Evolutionary conservation across 2,797 vertebrate genomes (phyloP).

Genomic region (Cynopterus sphinx): DNA sequence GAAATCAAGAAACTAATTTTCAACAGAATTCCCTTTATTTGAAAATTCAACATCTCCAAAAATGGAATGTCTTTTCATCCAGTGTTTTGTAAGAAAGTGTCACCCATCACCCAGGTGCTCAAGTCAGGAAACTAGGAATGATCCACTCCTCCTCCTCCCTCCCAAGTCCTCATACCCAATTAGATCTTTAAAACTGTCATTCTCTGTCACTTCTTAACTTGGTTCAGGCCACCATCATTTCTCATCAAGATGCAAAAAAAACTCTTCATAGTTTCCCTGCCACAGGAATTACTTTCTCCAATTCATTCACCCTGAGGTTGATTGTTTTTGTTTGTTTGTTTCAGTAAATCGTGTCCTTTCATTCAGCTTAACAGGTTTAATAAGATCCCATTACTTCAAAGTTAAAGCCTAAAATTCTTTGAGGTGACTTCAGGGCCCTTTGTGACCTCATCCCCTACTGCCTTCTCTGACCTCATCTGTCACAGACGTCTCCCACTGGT

Average conservation of each 20-base stretch:
- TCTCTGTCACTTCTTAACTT: background rate
- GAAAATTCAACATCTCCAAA: background rate
- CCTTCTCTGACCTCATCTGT: constrained; percentile 23
- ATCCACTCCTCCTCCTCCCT: background rate
- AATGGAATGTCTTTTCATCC: background rate
- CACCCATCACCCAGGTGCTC: background rate
- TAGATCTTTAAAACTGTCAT: background rate
- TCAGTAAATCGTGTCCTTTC: constrained; percentile 19
- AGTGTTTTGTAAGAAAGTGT: background rate
- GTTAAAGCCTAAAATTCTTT: constrained; percentile 19
- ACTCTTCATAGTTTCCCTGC: background rate
- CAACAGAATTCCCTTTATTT: background rate
- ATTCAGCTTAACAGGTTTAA: background rate
- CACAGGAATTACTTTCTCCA: background rate
- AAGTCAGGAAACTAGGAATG: background rate
- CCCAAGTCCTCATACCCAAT: background rate
- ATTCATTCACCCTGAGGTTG: background rate
- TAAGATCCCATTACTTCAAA: background rate
- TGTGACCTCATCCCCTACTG: background rate
- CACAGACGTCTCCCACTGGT: background rate
- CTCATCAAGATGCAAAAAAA: background rate
- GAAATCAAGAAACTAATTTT: constrained; percentile 21
- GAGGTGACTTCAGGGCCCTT: background rate
- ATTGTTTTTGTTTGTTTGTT: background rate
- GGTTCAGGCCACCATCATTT: background rate